These are phyloP conservation scores for Steinernema scapterisci DNA, from an alignment of 2,888 invertebrate genomes.

Conservation along the genomic window DNA sequence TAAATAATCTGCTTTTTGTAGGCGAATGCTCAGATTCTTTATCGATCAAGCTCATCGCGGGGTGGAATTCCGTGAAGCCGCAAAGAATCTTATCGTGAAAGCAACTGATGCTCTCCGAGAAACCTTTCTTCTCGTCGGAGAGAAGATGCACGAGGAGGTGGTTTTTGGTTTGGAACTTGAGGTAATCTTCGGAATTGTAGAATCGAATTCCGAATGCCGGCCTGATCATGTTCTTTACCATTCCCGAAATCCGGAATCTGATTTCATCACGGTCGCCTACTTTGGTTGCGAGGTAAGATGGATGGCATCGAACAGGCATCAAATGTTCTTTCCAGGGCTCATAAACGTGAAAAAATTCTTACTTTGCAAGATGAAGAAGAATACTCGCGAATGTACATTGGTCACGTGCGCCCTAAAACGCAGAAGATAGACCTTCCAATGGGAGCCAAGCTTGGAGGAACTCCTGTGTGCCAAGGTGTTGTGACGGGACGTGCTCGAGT, in stretches of 20 bases:
- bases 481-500: slow-evolving; percentile 78
- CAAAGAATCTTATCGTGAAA: slow-evolving; percentile 54
- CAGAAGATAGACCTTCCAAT: slow-evolving; percentile 35
- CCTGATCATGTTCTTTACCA: slow-evolving; percentile 69
- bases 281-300: no score
- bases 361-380: slow-evolving; percentile 9
- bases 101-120: slow-evolving; percentile 35
- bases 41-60: slow-evolving; percentile 68
- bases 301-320: no score
- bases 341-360: slow-evolving; percentile 33
- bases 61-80: slow-evolving; percentile 72
- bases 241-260: slow-evolving; percentile 67
- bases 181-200: not conserved
- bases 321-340: slow-evolving; percentile 24
- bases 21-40: slow-evolving; percentile 66
- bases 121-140: slow-evolving; percentile 46
- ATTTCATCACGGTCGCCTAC: slow-evolving; percentile 29
- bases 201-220: slow-evolving; percentile 44
- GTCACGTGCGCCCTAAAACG: slow-evolving; percentile 30
- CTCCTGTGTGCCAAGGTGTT: slow-evolving; percentile 71
- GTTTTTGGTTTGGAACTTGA: no score
- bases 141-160: slow-evolving; percentile 43
- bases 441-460: slow-evolving; percentile 55
- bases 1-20: slow-evolving; percentile 40
- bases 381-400: slow-evolving; percentile 33